Percentiles rank a stretch among this genome's conserved stretches.
These are phyloP conservation scores for Plemyria rubiginata DNA, from an alignment of 2,888 invertebrate genomes.

Conservation along the genomic window DNA sequence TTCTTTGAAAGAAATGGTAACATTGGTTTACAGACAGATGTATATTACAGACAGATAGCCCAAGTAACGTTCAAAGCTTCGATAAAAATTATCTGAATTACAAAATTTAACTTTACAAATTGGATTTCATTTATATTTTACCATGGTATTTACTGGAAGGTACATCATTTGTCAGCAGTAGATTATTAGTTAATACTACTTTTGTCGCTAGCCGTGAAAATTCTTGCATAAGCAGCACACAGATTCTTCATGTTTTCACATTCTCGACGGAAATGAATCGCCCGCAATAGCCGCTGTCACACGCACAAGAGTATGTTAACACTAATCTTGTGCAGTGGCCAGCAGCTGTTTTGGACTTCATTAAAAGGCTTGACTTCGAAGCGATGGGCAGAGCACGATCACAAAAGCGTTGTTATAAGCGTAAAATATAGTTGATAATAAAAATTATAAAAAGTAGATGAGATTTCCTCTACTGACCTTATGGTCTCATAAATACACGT, in stretches of 20 bases:
- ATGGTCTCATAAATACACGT: not conserved
- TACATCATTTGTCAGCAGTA: no score
- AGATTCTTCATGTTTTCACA: constrained; percentile 43
- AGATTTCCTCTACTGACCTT: not conserved
- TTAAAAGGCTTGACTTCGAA: constrained; percentile 49
- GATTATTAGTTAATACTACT: no score
- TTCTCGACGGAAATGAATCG: constrained; percentile 81
- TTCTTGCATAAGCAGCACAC: constrained; percentile 15
- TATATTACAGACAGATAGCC: no score
- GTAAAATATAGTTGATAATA: constrained; percentile 1
- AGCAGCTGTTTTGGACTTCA: constrained; percentile 97
- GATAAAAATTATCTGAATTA: no score
- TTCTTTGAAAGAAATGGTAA: no score
- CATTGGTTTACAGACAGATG: no score
- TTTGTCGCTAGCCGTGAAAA: not conserved
- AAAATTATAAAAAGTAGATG: not conserved
- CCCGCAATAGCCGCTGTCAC: constrained; percentile 99
- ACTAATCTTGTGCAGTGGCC: constrained; percentile 99
- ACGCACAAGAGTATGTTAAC: constrained; percentile 97
- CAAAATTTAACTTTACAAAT: no score
- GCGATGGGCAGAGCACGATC: constrained; percentile 28
- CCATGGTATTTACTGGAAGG: no score
- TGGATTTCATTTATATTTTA: no score
- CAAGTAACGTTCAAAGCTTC: no score
- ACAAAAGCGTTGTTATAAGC: constrained; percentile 25